Conservation (phyloP, 2,797 vertebrate species). For the Smutsia gigantea region DNA sequence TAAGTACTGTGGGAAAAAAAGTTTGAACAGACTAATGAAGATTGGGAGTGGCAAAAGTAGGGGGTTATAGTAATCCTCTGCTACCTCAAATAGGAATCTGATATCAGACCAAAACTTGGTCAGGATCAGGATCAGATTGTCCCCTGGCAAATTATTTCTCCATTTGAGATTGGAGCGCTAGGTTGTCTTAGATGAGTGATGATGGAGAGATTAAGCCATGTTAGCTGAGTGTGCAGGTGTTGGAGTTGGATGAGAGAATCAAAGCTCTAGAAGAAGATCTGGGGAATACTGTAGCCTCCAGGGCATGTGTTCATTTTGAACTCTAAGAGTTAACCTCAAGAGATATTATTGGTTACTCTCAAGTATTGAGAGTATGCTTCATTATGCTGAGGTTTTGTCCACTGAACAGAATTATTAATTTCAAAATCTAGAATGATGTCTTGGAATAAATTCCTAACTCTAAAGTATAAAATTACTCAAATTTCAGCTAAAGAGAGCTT, state of each 20-base stretch:
- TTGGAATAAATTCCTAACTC: not conserved
- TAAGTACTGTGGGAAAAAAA: not conserved
- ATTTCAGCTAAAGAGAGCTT: slow-evolving; percentile 10
- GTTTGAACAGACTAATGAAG: not conserved
- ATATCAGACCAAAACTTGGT: not conserved
- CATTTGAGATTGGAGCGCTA: not conserved
- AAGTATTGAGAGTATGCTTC: not conserved
- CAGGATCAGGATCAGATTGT: not conserved
- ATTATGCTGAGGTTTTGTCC: not conserved
- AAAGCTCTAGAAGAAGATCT: not conserved
- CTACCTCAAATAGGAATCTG: not conserved
- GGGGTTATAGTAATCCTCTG: not conserved
- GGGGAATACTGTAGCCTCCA: not conserved
- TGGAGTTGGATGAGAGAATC: not conserved
- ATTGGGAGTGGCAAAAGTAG: not conserved
- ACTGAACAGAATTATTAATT: not conserved
- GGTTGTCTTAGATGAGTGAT: not conserved
- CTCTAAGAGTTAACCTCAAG: not conserved
- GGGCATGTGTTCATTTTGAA: not conserved
- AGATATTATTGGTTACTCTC: not conserved
- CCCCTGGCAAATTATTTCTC: not conserved
- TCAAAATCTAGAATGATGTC: slow-evolving; percentile 27
- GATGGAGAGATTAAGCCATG: not conserved
- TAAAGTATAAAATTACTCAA: slow-evolving; percentile 32
- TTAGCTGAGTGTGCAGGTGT: not conserved